Evolutionary conservation across 1,140 invertebrate species (phyloP), one percentile per base, ranked within the genome.

Genomic region (Zophobas atratus): DNA sequence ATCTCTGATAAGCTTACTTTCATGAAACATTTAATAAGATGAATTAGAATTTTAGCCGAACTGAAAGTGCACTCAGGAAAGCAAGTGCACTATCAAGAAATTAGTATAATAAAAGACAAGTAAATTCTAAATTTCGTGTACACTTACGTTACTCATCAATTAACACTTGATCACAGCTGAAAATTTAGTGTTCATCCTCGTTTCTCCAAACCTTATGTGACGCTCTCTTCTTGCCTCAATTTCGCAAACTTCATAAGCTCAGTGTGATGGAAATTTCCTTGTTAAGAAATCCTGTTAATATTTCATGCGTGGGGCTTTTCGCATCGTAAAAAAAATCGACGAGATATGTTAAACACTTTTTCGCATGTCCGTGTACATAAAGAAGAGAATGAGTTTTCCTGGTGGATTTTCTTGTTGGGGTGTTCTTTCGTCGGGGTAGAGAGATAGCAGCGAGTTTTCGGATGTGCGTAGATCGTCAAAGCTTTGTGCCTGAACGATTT

Each of bases 401-500:
- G 49, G 49, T 51, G 49, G 49, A 51, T 51, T 51, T 51, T 51
- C 49, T 51, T 51, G 49, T 20, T 2, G 3, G 49, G 3, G 8
- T 46, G 49, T 51, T 51, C 49, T 51, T 51, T 51, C 49, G 49
- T 20, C n/a, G 57, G 36, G 0, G 57, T 6, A 43, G 39, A 41
- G n/a, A 38, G 60, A 63, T 38, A 63, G 49, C 4, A 51, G 49
- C 49, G 49, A 34, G 35, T 38, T 36, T 67, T 39, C 38, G 60
- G 39, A 63, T 63, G 57, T 38, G 57, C 35, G 57, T 38, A 8
- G 57, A 5, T 38, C 36, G 57, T 63, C 57, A 43, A 67, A 67
- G 60, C 60, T 67, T 67, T 67, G 60, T 67, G 60, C 60, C 20
- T 20, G 6, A 67, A 67, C 60, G 60, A 67, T 67, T 67, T 67